Percentiles rank a stretch among this genome's conserved stretches.
phyloP scores from a whole-genome alignment of 1,140 invertebrate species.

The Chironomus tepperi region DNA sequence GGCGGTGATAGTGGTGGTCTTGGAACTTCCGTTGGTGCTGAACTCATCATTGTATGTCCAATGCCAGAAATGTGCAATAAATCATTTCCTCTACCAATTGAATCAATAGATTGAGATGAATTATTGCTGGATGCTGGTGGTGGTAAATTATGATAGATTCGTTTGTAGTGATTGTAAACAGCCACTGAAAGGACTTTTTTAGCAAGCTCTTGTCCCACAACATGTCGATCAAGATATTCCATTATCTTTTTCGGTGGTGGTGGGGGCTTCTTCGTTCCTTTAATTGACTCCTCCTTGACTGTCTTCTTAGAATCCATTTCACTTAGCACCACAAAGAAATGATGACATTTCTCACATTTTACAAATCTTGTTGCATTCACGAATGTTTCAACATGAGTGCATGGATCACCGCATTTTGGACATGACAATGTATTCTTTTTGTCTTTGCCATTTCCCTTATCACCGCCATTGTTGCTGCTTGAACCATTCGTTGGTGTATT shows the following conservation, averaged over 20 bases:
- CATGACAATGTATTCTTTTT: slow-evolving; percentile 58
- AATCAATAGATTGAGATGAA: slow-evolving; percentile 39
- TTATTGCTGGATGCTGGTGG: slow-evolving; percentile 40
- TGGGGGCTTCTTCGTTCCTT: slow-evolving; percentile 67
- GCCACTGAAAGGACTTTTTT: slow-evolving; percentile 98
- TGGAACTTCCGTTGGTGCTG: slow-evolving; percentile 41
- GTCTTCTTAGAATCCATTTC: slow-evolving; percentile 82
- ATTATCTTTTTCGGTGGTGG: slow-evolving; percentile 95
- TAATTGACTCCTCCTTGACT: slow-evolving; percentile 65
- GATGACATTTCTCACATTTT: slow-evolving; percentile 96
- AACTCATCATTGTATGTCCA: slow-evolving; percentile 48
- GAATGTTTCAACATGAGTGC: slow-evolving; percentile 93
- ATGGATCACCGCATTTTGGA: slow-evolving; percentile 92
- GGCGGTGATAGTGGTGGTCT: slow-evolving; percentile 30
- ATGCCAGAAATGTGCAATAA: slow-evolving; percentile 75
- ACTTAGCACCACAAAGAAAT: slow-evolving; percentile 94
- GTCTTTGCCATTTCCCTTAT: slow-evolving; percentile 31
- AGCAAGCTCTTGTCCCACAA: slow-evolving; percentile 95
- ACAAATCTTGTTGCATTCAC: slow-evolving; percentile 94
- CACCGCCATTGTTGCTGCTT: slow-evolving; percentile 29
- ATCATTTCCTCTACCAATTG: slow-evolving; percentile 44
- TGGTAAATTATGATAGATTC: slow-evolving; percentile 90
- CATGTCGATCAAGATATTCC: slow-evolving; percentile 90
- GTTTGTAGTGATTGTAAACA: slow-evolving; percentile 98
- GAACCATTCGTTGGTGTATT: slow-evolving; percentile 28